phyloP scores from a whole-genome alignment of 1,140 invertebrate species.

The Lepidostoma basale region DNA sequence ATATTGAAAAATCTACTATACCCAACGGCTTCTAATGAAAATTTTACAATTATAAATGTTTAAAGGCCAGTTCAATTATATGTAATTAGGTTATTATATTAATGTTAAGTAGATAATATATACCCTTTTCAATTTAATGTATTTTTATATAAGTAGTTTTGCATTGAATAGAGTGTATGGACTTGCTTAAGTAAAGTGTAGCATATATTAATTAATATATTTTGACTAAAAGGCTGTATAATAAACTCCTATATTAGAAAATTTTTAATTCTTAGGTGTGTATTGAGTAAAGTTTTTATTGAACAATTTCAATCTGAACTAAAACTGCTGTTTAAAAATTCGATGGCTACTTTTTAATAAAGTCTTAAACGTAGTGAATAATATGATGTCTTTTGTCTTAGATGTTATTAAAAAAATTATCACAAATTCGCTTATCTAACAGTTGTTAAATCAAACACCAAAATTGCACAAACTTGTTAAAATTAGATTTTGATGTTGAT shows the following conservation, averaged over 20 bases:
- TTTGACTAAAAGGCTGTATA: constrained; percentile 25
- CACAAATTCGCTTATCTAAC: neutral
- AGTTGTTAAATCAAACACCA: neutral
- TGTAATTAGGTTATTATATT: constrained; percentile 4
- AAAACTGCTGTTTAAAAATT: constrained; percentile 4
- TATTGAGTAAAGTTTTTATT: neutral
- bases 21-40: constrained; percentile 6
- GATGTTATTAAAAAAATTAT: neutral
- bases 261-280: constrained; percentile 12
- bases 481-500: neutral
- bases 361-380: neutral
- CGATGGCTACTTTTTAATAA: neutral
- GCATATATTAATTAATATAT: neutral
- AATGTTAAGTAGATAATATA: constrained; percentile 5
- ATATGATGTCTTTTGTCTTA: neutral
- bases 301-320: neutral
- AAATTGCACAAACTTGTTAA: constrained; percentile 1
- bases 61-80: constrained; percentile 12
- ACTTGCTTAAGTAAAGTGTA: constrained; percentile 6
- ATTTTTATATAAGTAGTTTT: constrained; percentile 28
- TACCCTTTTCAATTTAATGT: constrained; percentile 17
- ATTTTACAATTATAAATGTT: constrained; percentile 11
- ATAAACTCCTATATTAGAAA: constrained; percentile 6
- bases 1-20: no score
- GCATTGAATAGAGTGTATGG: constrained; percentile 17